Percentiles rank a stretch among this genome's conserved stretches.
These are phyloP conservation scores for Luidia sarsii DNA, from an alignment of 53 echinoderm and acorn worm species.

Conservation along the genomic window DNA sequence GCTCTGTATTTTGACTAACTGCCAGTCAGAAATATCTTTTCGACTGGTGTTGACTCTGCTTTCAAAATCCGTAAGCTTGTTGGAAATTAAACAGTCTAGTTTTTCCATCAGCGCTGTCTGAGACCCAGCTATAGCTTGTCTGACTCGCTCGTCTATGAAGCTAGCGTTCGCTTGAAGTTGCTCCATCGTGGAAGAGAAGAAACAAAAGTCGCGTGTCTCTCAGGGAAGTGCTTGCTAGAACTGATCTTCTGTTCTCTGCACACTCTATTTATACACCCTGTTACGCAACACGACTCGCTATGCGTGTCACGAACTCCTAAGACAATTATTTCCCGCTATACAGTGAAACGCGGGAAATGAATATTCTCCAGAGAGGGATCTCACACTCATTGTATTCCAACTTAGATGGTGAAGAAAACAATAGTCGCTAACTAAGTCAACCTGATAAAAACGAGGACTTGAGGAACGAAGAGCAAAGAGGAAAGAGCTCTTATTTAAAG, in stretches of 20 bases:
- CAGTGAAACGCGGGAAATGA: too few species aligned
- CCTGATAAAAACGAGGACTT: too few species aligned
- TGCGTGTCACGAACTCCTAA: too few species aligned
- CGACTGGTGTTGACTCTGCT: background rate
- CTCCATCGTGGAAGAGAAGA: background rate
- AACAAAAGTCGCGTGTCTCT: background rate
- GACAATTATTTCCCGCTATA: too few species aligned
- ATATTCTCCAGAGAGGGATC: too few species aligned
- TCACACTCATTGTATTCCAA: too few species aligned
- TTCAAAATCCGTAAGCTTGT: background rate
- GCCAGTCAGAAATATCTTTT: background rate
- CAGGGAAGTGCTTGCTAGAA: background rate
- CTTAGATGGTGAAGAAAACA: too few species aligned
- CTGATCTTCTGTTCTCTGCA: background rate
- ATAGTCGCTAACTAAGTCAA: too few species aligned
- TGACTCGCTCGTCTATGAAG: slow-evolving; percentile 2
- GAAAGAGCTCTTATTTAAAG: too few species aligned
- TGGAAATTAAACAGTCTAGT: background rate
- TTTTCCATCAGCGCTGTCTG: slow-evolving; percentile 8
- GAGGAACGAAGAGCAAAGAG: too few species aligned
- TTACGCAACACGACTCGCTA: too few species aligned
- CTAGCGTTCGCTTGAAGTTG: background rate
- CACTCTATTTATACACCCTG: background rate
- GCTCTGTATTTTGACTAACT: background rate
- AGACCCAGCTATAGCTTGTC: background rate